Percentiles rank a stretch among this genome's conserved stretches.
These are phyloP conservation scores for Brachyalestes nurse DNA, from an alignment of 2,797 vertebrate species.

Conservation along the genomic window DNA sequence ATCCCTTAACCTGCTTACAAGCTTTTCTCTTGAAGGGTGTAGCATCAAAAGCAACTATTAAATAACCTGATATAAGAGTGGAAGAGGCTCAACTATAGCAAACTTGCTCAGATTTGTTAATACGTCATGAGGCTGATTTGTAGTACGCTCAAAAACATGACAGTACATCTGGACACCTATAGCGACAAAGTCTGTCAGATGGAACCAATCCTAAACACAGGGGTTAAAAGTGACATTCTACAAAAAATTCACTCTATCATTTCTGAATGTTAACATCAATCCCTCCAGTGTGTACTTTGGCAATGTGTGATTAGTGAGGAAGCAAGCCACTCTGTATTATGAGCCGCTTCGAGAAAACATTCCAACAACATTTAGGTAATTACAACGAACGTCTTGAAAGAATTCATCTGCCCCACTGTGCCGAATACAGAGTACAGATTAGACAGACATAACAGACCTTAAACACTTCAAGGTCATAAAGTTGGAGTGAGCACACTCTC, in stretches of 20 bases:
- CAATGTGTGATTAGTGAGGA: slow-evolving; percentile 31
- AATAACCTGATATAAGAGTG: neutral
- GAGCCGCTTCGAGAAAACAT: neutral
- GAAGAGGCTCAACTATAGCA: neutral
- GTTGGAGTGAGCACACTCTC: neutral
- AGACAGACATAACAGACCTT: neutral
- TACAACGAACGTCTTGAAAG: slow-evolving; percentile 17
- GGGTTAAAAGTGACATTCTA: neutral
- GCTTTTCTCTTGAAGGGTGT: neutral
- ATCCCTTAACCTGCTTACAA: neutral
- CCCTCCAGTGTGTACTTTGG: slow-evolving; percentile 33
- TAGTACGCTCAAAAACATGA: neutral
- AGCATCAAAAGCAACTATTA: slow-evolving; percentile 7
- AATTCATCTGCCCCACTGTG: slow-evolving; percentile 36
- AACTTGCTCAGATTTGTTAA: neutral
- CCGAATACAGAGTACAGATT: slow-evolving; percentile 13
- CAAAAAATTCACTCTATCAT: neutral
- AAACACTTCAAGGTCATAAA: slow-evolving; percentile 11
- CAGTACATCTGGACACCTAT: neutral
- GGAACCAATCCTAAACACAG: neutral
- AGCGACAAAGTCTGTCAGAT: neutral
- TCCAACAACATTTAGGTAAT: neutral
- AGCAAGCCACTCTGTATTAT: neutral
- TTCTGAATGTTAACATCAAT: neutral
- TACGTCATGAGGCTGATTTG: neutral